These are phyloP conservation scores for Heliconius melpomene DNA, from an alignment of 1,140 invertebrate species.

Conservation along the genomic window DNA sequence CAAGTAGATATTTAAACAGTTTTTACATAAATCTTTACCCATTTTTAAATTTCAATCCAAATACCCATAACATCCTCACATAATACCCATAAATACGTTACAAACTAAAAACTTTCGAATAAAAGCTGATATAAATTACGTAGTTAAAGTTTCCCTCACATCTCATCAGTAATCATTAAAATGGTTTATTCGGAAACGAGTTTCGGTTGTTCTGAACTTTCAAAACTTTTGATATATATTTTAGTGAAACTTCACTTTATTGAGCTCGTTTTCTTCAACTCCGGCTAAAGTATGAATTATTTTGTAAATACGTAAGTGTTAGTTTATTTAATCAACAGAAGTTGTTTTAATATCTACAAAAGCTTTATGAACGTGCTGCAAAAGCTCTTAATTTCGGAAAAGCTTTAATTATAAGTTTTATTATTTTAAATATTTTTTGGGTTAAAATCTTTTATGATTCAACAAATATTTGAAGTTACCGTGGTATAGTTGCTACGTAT, in stretches of 20 bases:
- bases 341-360: neutral
- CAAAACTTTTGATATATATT: conserved; percentile 6
- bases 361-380: neutral
- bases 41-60: neutral
- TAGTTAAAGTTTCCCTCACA: conserved; percentile 1
- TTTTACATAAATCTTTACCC: neutral
- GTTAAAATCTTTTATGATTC: too few species aligned
- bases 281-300: conserved; percentile 1
- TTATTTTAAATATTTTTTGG: too few species aligned
- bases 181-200: conserved; percentile 10
- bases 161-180: conserved; percentile 15
- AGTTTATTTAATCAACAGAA: conserved; percentile 5
- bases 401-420: too few species aligned
- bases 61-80: neutral
- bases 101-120: conserved; percentile 5
- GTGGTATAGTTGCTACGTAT: too few species aligned
- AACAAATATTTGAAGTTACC: too few species aligned
- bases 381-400: neutral
- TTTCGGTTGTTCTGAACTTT: conserved; percentile 3
- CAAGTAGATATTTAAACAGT: too few species aligned
- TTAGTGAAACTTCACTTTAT: conserved; percentile 14
- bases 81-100: neutral
- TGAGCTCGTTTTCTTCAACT: conserved; percentile 11
- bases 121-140: conserved; percentile 8
- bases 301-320: conserved; percentile 2